Evolutionary conservation across 1,140 invertebrate species (phyloP), one percentile per base, ranked within the genome.

Genomic region (Drosophila subobscura): DNA sequence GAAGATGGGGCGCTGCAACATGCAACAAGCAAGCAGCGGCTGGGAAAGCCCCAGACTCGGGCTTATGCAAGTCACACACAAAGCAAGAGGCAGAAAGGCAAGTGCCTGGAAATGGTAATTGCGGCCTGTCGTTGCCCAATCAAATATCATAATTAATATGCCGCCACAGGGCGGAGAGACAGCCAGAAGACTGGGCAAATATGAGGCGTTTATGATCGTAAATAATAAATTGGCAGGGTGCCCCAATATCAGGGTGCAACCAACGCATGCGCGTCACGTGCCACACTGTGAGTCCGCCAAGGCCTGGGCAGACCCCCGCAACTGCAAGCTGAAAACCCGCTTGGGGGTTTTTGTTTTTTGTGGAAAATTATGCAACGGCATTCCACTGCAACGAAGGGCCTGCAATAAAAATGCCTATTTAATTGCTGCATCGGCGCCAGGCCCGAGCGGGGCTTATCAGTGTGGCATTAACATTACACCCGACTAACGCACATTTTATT

Each of bases 251-350:
- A 54, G 16, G 49, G 8, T 23, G 37, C 58, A 76, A 76, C 71
- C 58, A 76, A 76, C 71, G 72, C 75, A 88, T 88, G 78, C 83
- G 14, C 53, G 63, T 88, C 83, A 88, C 83, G 83, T 88, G 83
- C 78, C 66, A 45, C 56, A 47, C 16, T 12, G 3, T 4, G 10
- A 37, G 4, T 37, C 47, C 44, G 42, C 25, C 61, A 60, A 41
- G 41, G 20, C 40, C 27, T 40, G 16, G 14, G 40, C 4, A 42
- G 50, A 42, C 60, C 44, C 27, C 41, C 23, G 46, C 54, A 57
- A 44, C 33, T 14, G 29, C 33, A 4, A 22, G 40, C 5, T 51
- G 33, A 42, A 63, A 63, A 63, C 67, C 25, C 16, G 47, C 45
- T 47, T 56, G 41, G 71, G 71, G 51, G 47, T 80, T 80, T 65